phyloP scores from a whole-genome alignment of 1,140 invertebrate genomes.

The Calosoma granatense region DNA sequence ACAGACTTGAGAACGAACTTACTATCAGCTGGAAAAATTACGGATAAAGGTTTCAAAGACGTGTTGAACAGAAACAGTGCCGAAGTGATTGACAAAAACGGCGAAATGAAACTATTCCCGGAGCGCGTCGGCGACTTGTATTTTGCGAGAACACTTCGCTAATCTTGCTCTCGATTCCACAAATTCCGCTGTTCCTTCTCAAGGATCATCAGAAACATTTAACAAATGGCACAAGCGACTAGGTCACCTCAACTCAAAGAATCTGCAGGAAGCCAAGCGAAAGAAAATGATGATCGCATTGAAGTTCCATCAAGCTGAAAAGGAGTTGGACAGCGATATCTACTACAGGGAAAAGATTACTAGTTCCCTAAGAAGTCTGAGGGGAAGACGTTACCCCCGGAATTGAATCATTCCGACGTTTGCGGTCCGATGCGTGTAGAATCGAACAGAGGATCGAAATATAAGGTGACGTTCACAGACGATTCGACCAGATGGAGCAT shows the following conservation, averaged over 20 bases:
- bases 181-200: background rate
- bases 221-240: too few relatives aligned
- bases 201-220: background rate
- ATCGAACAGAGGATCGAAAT: slow-evolving; percentile 29
- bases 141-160: background rate
- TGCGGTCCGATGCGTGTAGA: slow-evolving; percentile 34
- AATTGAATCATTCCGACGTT: slow-evolving; percentile 33
- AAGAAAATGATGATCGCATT: too few relatives aligned
- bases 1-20: slow-evolving; percentile 22
- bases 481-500: slow-evolving; percentile 33
- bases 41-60: slow-evolving; percentile 19
- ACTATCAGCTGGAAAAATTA: slow-evolving; percentile 22
- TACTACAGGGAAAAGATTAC: slow-evolving; percentile 26
- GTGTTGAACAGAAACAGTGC: slow-evolving; percentile 17
- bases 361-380: slow-evolving; percentile 19
- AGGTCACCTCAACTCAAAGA: too few relatives aligned
- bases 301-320: too few relatives aligned
- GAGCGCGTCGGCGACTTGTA: slow-evolving; percentile 15
- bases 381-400: slow-evolving; percentile 12
- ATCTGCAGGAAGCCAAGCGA: too few relatives aligned
- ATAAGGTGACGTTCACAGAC: slow-evolving; percentile 37
- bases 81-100: slow-evolving; percentile 10
- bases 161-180: background rate
- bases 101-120: slow-evolving; percentile 11
- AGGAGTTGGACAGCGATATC: slow-evolving; percentile 18